Percentiles rank a stretch among this genome's conserved stretches.
These are phyloP conservation scores for Drosophila busckii DNA, from an alignment of 1,140 invertebrate species.

Conservation along the genomic window DNA sequence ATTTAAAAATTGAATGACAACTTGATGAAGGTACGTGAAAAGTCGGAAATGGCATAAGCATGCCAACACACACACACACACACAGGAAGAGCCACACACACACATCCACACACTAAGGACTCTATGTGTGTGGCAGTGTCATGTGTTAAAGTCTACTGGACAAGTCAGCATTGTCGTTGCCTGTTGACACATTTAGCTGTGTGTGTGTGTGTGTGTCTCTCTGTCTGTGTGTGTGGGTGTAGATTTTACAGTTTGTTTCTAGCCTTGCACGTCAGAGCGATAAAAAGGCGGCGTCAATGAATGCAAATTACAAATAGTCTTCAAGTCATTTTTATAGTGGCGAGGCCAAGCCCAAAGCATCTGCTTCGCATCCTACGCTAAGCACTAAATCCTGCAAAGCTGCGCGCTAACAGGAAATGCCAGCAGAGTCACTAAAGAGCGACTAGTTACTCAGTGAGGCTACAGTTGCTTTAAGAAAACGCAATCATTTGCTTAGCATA, in stretches of 20 bases:
- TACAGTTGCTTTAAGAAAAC: too few species aligned
- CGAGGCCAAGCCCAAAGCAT: constrained; percentile 43
- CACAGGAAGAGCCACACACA: constrained; percentile 4
- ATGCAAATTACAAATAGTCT: constrained; percentile 70
- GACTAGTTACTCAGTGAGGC: too few species aligned
- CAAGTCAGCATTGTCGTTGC: constrained; percentile 58
- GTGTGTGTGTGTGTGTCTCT: constrained; percentile 6
- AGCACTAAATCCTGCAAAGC: constrained; percentile 46
- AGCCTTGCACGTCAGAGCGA: constrained; percentile 38
- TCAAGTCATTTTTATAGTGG: constrained; percentile 57
- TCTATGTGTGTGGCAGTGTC: constrained; percentile 17
- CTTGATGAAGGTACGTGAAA: constrained; percentile 77
- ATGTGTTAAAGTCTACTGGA: constrained; percentile 21
- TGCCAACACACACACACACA: constrained; percentile 38
- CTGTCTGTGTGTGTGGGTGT: constrained; percentile 5
- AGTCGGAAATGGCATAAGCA: constrained; percentile 66
- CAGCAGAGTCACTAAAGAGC: too few species aligned
- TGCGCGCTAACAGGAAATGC: constrained; percentile 52
- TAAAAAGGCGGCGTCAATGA: constrained; percentile 70
- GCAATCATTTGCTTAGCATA: too few species aligned
- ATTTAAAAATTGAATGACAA: constrained; percentile 78
- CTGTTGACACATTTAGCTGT: constrained; percentile 57
- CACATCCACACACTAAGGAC: constrained; percentile 13
- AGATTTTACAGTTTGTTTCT: constrained; percentile 60
- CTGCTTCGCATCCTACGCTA: constrained; percentile 11